These are phyloP conservation scores for Bovichtus variegatus DNA, from an alignment of 2,797 vertebrate genomes.

Conservation along the genomic window DNA sequence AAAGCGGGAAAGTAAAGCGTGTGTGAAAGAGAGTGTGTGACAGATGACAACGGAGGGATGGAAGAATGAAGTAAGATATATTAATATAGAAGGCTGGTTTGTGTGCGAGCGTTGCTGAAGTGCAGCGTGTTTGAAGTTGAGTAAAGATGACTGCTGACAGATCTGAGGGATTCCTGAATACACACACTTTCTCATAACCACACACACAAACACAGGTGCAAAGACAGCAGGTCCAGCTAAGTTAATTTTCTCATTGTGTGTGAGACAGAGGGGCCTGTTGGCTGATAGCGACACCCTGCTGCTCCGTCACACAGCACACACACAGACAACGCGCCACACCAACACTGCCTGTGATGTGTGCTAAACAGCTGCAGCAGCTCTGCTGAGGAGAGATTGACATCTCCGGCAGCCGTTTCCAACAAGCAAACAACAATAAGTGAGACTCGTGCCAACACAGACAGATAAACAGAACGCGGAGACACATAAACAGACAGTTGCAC, in stretches of 20 bases:
- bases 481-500: slow-evolving; percentile 42
- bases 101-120: slow-evolving; percentile 13
- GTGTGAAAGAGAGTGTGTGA: slow-evolving; percentile 9
- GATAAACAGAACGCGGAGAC: slow-evolving; percentile 48
- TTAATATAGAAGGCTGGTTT: slow-evolving; percentile 23
- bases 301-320: slow-evolving; percentile 46
- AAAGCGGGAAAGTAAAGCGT: background rate
- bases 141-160: slow-evolving; percentile 52
- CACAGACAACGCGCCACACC: slow-evolving; percentile 50
- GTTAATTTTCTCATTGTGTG: slow-evolving; percentile 38
- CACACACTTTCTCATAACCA: background rate
- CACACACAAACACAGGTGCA: slow-evolving; percentile 42
- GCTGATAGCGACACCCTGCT: slow-evolving; percentile 51
- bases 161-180: slow-evolving; percentile 41
- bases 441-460: slow-evolving; percentile 50
- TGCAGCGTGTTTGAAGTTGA: slow-evolving; percentile 42
- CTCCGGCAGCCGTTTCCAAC: slow-evolving; percentile 66
- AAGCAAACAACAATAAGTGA: slow-evolving; percentile 67
- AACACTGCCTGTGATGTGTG: slow-evolving; percentile 57
- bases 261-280: slow-evolving; percentile 62
- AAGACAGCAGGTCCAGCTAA: slow-evolving; percentile 49
- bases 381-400: slow-evolving; percentile 65
- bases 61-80: slow-evolving; percentile 30
- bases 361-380: slow-evolving; percentile 72
- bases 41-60: slow-evolving; percentile 12